Evolutionary conservation across 2,113 vertebrate species (phyloP).

Genomic region (Alectura lathami): DNA sequence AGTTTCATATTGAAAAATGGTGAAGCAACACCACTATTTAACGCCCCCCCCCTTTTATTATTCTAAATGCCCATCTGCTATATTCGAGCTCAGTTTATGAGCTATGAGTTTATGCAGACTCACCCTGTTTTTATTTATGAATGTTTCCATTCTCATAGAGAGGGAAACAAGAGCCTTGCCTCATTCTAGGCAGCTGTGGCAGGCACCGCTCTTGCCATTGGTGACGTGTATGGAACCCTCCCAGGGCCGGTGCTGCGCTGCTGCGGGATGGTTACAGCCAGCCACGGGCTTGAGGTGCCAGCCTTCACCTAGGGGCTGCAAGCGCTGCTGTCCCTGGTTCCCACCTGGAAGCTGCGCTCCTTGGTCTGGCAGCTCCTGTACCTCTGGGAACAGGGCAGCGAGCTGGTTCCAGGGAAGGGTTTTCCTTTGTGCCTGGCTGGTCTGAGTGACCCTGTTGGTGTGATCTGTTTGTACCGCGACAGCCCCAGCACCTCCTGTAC

Average conservation of each 20-base stretch:
- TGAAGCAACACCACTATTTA: not conserved
- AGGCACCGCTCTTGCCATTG: not conserved
- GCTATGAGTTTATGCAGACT: not conserved
- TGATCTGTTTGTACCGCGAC: not conserved
- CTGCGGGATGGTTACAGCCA: fast-evolving
- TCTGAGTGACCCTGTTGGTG: not conserved
- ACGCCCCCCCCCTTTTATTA: not conserved
- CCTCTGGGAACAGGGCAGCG: not conserved
- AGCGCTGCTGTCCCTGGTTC: not conserved
- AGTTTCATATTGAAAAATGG: not conserved
- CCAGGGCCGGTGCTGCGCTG: not conserved
- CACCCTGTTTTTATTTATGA: not conserved
- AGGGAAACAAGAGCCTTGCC: not conserved
- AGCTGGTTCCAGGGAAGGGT: not conserved
- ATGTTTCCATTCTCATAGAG: not conserved
- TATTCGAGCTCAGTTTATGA: not conserved
- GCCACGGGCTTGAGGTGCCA: fast-evolving
- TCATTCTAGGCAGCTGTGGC: not conserved
- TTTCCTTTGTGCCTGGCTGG: not conserved
- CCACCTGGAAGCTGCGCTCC: not conserved
- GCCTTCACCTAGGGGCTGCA: not conserved
- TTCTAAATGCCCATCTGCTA: not conserved
- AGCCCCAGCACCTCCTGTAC: not conserved
- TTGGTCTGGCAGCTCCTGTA: not conserved
- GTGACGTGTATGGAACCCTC: fast-evolving